Conservation (phyloP, 2,113 vertebrate genomes). For the Lasiurus cinereus region DNA sequence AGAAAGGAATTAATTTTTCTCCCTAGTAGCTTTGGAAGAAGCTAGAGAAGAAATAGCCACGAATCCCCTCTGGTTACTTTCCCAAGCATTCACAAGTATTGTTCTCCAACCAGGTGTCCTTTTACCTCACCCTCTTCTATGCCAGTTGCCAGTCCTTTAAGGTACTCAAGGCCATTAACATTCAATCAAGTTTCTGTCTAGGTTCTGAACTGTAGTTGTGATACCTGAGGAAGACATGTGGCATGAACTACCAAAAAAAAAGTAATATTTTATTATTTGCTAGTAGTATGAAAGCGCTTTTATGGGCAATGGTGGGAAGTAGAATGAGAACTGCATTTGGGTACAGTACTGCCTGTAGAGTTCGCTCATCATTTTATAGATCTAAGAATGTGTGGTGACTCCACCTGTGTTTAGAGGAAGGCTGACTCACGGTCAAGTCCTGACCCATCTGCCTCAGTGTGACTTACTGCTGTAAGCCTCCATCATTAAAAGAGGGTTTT, state of each 20-base stretch:
- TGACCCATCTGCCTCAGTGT: not conserved
- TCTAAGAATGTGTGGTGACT: not conserved
- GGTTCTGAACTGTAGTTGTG: not conserved
- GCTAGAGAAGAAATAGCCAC: not conserved
- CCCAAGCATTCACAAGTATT: not conserved
- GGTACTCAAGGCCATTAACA: not conserved
- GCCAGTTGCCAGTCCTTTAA: not conserved
- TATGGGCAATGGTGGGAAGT: not conserved
- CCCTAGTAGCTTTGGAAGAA: not conserved
- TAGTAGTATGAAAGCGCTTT: not conserved
- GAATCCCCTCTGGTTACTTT: not conserved
- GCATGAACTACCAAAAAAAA: not conserved
- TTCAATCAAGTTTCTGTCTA: not conserved
- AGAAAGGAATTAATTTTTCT: constrained; percentile 42
- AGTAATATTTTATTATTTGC: not conserved
- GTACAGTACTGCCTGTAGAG: not conserved
- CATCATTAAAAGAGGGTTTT: not conserved
- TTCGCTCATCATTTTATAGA: not conserved
- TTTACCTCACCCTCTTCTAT: not conserved
- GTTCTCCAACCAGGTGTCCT: not conserved
- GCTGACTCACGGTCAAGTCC: not conserved
- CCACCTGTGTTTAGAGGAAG: not conserved
- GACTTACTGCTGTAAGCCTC: not conserved
- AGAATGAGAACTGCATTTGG: not conserved
- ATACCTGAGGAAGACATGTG: not conserved